phyloP scores from a whole-genome alignment of 2,113 vertebrate species.

The Baryphthengus martii region DNA sequence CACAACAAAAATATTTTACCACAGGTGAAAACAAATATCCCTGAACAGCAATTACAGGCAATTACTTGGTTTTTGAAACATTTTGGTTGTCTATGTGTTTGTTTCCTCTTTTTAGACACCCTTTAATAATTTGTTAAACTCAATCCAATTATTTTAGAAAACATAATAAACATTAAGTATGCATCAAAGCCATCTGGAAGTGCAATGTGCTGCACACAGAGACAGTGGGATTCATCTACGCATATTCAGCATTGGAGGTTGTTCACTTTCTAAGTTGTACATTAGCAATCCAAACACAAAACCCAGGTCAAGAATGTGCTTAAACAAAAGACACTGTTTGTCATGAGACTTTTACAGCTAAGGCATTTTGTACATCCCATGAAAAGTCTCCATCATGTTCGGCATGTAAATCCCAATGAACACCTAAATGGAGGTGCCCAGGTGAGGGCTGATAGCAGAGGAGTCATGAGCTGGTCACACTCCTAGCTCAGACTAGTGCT shows the following conservation, averaged over 20 bases:
- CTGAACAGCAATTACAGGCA: constrained; percentile 6
- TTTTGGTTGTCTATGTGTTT: not conserved
- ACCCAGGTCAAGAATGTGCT: fast-evolving
- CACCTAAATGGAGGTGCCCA: not conserved
- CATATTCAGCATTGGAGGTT: not conserved
- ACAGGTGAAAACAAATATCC: not conserved
- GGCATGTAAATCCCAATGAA: not conserved
- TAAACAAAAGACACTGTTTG: not conserved
- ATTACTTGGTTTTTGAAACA: not conserved
- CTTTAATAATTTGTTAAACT: constrained; percentile 16
- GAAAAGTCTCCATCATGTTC: not conserved
- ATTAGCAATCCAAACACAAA: not conserved
- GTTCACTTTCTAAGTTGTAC: not conserved
- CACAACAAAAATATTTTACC: not conserved
- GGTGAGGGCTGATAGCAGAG: not conserved
- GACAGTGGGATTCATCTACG: not conserved
- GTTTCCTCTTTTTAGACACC: constrained; percentile 10
- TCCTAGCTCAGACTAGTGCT: not conserved
- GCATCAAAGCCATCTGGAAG: constrained; percentile 20
- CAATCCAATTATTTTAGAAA: constrained; percentile 25
- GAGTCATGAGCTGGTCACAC: not conserved
- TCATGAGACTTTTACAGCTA: not conserved
- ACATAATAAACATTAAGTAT: not conserved
- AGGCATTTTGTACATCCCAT: not conserved
- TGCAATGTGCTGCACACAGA: not conserved